Evolutionary conservation across 2,797 vertebrate genomes (phyloP), one percentile per base, ranked within the genome.

Genomic region (Gymnopithys bicolor): DNA sequence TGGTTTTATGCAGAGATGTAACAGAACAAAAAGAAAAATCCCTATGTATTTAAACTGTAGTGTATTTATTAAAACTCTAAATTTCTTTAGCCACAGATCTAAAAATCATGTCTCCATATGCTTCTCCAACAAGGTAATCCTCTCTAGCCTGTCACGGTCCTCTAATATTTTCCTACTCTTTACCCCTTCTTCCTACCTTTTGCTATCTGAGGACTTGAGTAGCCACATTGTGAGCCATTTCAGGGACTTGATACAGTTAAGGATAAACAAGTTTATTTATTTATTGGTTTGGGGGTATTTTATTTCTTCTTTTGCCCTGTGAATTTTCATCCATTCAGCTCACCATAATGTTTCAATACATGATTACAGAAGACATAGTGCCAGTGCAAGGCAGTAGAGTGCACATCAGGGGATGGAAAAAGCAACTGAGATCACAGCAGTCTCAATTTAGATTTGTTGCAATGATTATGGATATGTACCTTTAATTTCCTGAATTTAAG

Each of bases 401-500:
- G 45, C 79, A 70, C 82, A 95, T 82, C 71, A 77, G 68, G 76
- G 32, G 62, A 68, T 85, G 35, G 32, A 80, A 93, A 80, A 95
- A 46, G 35, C 85, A 91, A 43, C 79, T 63, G 90, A 87, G 64
- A 95, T 94, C 87, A 93, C 85, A 94, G 87, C 73, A 91, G 49
- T 80, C 60, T 90, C 88, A 88, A 60, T 91, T 95, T 88, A 83
- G 69, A 90, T 77, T 91, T 94, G 76, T 81, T 91, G 58, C 79
- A 94, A 86, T 90, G 37, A 56, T 94, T 93, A 94, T 80, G 32
- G 68, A 88, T 91, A 90, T 52, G 23, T n/a, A 88, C 73, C 85
- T 94, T 94, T 84, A 53, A 83, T 86, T 94, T 93, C 79, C 73
- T 84, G 73, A 93, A 91, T 85, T 93, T 91, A 90, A 91, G 23